A percentile compares a stretch with the other conserved stretches of the same genome.
Evolutionary conservation across 2,113 vertebrate species (phyloP).

Genomic region (Oncorhynchus masou): DNA sequence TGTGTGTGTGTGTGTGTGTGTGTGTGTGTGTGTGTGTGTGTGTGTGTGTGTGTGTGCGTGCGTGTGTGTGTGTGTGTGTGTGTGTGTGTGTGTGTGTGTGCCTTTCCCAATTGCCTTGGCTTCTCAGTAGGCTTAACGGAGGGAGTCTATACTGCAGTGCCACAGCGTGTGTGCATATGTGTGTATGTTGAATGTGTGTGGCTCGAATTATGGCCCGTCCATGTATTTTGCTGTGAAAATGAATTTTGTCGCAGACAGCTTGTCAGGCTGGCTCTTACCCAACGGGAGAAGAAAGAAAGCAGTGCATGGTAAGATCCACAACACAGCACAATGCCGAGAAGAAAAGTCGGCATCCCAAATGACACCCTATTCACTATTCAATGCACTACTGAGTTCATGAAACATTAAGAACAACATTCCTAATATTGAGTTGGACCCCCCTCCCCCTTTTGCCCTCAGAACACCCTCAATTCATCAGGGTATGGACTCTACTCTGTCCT

Average conservation of each 20-base stretch:
- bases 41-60: not conserved
- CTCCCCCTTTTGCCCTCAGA: too few species aligned
- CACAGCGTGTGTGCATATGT: constrained; percentile 21
- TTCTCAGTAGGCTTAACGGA: constrained; percentile 55
- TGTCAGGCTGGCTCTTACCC: not conserved
- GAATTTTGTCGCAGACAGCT: constrained; percentile 12
- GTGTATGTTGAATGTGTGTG: not conserved
- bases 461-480: too few species aligned
- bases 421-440: too few species aligned
- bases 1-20: not conserved
- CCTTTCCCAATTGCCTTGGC: constrained; percentile 46
- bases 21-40: not conserved
- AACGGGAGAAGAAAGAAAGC: not conserved
- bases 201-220: constrained; percentile 13
- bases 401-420: too few species aligned
- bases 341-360: too few species aligned
- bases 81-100: not conserved
- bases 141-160: constrained; percentile 17
- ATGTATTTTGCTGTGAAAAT: constrained; percentile 7
- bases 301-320: too few species aligned
- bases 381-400: too few species aligned
- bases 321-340: too few species aligned
- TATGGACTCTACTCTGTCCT: too few species aligned
- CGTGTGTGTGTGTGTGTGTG: not conserved
- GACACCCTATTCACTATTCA: too few species aligned